Percentiles rank a stretch among this genome's conserved stretches.
These are phyloP conservation scores for Plectrocnemia conspersa DNA, from an alignment of 1,140 invertebrate genomes.

Conservation along the genomic window DNA sequence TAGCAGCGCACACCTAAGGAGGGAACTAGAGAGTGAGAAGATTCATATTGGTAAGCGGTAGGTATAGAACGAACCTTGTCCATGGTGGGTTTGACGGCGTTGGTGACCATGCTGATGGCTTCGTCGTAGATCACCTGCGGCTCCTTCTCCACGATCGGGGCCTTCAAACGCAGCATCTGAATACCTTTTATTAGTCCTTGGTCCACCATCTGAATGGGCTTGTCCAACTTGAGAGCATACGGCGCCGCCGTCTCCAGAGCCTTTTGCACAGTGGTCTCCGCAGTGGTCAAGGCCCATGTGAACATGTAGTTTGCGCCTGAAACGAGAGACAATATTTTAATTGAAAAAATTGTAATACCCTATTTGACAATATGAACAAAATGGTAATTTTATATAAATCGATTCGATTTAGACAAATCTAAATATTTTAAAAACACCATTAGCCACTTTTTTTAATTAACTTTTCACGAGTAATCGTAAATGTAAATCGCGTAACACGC, in stretches of 20 bases:
- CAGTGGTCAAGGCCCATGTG: constrained; percentile 63
- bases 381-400: too few species aligned
- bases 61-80: constrained; percentile 49
- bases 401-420: neutral
- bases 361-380: neutral
- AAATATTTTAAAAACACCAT: neutral
- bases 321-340: constrained; percentile 15
- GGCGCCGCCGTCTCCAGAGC: constrained; percentile 60
- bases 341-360: neutral
- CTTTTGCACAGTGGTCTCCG: constrained; percentile 59
- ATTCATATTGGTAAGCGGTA: neutral
- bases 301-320: constrained; percentile 56
- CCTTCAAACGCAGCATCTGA: constrained; percentile 61
- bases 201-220: constrained; percentile 63
- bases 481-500: too few species aligned
- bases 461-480: too few species aligned
- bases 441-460: too few species aligned
- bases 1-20: constrained; percentile 50
- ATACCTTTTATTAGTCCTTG: constrained; percentile 61
- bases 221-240: constrained; percentile 55
- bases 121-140: constrained; percentile 68
- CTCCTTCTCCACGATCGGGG: constrained; percentile 64
- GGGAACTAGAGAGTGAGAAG: neutral
- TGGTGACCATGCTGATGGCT: constrained; percentile 61
- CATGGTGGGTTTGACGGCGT: constrained; percentile 58